A percentile compares a stretch with the other conserved stretches of the same genome.
Evolutionary conservation across 2,113 vertebrate genomes (phyloP).

Genomic region (Megaleporinus macrocephalus): DNA sequence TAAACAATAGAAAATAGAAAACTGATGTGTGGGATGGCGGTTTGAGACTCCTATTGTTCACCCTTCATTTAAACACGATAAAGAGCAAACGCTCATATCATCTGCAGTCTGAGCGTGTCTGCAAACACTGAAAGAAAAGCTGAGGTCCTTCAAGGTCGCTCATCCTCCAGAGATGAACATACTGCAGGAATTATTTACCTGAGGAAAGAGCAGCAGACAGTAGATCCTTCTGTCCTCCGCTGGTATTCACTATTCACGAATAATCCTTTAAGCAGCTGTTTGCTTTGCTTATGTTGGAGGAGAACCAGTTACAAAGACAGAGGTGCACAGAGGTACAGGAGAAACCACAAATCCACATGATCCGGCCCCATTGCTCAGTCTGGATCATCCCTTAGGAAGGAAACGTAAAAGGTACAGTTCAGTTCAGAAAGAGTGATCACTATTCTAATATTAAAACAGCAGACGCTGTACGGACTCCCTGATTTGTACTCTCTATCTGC

Average conservation of each 20-base stretch:
- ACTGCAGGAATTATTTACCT: slow-evolving; percentile 38
- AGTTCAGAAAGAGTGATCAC: too few species aligned
- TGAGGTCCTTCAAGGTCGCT: slow-evolving; percentile 45
- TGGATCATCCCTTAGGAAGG: background rate
- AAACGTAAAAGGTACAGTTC: background rate
- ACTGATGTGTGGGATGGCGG: too few species aligned
- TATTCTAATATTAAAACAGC: too few species aligned
- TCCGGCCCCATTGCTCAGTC: slow-evolving; percentile 3
- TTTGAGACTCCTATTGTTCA: too few species aligned
- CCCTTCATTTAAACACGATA: slow-evolving; percentile 14
- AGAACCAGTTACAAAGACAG: slow-evolving; percentile 28
- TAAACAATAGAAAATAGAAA: too few species aligned
- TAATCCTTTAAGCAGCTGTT: slow-evolving; percentile 44
- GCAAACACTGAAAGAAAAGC: slow-evolving; percentile 13
- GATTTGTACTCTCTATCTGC: too few species aligned
- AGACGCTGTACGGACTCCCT: too few species aligned
- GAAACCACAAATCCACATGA: slow-evolving; percentile 25
- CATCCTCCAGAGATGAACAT: slow-evolving; percentile 24
- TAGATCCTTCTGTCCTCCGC: slow-evolving; percentile 12
- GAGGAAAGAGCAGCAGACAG: slow-evolving; percentile 15
- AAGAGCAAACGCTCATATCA: slow-evolving; percentile 41
- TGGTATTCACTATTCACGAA: slow-evolving; percentile 15
- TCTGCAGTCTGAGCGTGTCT: slow-evolving; percentile 41
- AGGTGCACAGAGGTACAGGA: slow-evolving; percentile 3
- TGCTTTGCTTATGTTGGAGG: slow-evolving; percentile 36